Conservation (phyloP, 2,113 vertebrate genomes). For the Melanerpes formicivorus region DNA sequence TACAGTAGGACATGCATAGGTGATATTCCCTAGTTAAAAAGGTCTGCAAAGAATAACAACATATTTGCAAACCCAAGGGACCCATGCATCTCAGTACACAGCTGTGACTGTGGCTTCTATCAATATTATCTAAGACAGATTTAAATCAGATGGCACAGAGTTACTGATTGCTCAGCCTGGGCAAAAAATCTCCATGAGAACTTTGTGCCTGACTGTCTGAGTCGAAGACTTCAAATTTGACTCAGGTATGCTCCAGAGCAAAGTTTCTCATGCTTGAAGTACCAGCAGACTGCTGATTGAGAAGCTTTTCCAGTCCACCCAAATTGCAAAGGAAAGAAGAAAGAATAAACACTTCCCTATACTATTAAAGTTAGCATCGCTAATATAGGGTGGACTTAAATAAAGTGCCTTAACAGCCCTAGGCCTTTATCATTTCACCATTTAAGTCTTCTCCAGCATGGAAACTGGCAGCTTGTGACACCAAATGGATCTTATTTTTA, state of each 20-base stretch:
- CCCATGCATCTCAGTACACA: neutral
- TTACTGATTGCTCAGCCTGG: neutral
- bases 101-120: neutral
- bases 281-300: neutral
- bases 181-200: neutral
- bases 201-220: neutral
- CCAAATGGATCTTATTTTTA: neutral
- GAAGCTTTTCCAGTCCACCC: neutral
- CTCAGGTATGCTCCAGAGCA: neutral
- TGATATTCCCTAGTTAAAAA: neutral
- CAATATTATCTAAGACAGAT: neutral
- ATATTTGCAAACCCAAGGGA: neutral
- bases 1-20: fast-evolving
- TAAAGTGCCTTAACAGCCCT: neutral
- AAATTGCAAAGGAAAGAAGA: neutral
- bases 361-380: neutral
- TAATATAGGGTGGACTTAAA: neutral
- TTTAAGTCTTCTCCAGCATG: neutral
- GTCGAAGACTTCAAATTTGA: neutral
- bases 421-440: neutral
- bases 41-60: neutral
- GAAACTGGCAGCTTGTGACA: neutral
- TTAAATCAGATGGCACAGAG: neutral
- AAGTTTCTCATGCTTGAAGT: neutral
- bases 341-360: neutral